Conservation (phyloP, 2,888 invertebrate genomes). For the Sarcophaga rosellei region DNA sequence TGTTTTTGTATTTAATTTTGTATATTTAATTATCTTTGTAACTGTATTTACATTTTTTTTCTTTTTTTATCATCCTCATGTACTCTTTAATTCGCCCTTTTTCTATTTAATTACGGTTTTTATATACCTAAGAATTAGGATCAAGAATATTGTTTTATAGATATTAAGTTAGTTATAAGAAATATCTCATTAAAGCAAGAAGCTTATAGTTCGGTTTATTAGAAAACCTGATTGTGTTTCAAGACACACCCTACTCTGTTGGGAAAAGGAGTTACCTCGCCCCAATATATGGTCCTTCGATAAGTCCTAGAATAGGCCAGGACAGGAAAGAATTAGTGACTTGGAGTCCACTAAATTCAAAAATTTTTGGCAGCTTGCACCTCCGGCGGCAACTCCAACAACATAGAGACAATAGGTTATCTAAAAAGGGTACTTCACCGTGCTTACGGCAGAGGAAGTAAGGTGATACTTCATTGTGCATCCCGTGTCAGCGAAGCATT, state of each 20-base stretch:
- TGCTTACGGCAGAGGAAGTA: background rate
- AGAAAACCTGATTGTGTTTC: background rate
- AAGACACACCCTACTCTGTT: too few species aligned
- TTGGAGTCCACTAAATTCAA: background rate
- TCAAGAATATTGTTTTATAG: too few species aligned
- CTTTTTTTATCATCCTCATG: too few species aligned
- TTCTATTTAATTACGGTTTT: too few species aligned
- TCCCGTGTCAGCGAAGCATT: background rate
- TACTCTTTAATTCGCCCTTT: too few species aligned
- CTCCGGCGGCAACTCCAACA: background rate
- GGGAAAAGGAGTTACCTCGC: background rate
- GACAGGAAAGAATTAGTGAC: background rate
- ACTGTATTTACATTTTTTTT: too few species aligned
- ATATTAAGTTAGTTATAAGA: too few species aligned
- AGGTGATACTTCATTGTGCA: background rate
- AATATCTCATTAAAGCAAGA: background rate
- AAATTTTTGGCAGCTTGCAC: background rate
- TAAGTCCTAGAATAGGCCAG: slow-evolving; percentile 11
- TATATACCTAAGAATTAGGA: too few species aligned
- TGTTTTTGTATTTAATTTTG: too few species aligned
- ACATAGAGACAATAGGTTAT: background rate
- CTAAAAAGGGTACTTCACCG: background rate
- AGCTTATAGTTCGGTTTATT: too few species aligned
- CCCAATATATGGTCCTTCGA: slow-evolving; percentile 7
- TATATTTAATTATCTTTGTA: too few species aligned